Evolutionary conservation across 2,113 vertebrate genomes (phyloP), one percentile per base, ranked within the genome.

Genomic region (Perca schrenkii): DNA sequence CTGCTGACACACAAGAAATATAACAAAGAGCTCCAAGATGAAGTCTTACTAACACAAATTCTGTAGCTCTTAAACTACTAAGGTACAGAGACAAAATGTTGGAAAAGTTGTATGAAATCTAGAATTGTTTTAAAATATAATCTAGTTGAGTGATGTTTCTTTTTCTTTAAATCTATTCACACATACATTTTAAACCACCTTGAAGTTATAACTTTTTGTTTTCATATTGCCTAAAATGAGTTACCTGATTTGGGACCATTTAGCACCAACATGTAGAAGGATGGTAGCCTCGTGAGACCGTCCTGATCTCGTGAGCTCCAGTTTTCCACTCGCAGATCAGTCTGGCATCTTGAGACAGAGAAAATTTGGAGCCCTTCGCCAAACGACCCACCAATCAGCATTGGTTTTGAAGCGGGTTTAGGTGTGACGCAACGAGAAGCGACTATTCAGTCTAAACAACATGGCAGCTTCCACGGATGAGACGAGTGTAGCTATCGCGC

Each of bases 1-100:
- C 62, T 54, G 60, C 77, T 74, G 74, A 86, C 64, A 86, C 22
- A 70, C 21, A 52, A 71, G 77, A 74, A 64, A 69, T 88, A 68
- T 74, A 65, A 60, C 25, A 50, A 67, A 62, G 67, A 62, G 68
- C n/a, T 64, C 28, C 13, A 66, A 22, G 52, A 83, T 77, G 57
- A 74, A 72, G 82, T 86, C 64, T 36, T 16, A 57, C 31, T 62
- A 28, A 77, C 61, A 31, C 36, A 52, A 34, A 69, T 58, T 28
- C 36, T 22, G 43, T 61, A 25, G 16, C 47, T 60, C 21, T 62
- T 5, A 46, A 17, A 65, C 21, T 50, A 17, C 69, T 43, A 13
- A 0, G 12, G 5, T 68, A 40, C 6, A 68, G 56, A 36, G 12
- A 40, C 15, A 12, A 66, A 65, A 67, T 40, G 57, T 25, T 25